Base-by-base conservation (phyloP, 1,140 invertebrate genomes). In the Drosophila subpulchrella region DNA sequence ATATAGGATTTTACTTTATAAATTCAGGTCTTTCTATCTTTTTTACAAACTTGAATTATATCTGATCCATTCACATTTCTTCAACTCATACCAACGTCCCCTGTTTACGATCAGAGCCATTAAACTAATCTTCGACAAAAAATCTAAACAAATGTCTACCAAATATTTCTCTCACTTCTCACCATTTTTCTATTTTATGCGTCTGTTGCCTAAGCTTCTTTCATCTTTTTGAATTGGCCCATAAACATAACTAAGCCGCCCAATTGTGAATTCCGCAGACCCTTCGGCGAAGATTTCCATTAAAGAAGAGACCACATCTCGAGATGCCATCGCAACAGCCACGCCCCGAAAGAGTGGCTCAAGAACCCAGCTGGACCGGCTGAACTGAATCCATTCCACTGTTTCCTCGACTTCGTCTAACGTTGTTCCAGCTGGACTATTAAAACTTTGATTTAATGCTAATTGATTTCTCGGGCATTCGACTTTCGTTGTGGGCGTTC, bases 381-480 rank as follows among this genome's bases (percentile, higher is more conserved):
- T 24, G 27, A 24, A 30, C 38, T 34, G 13, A 10, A 47, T 15
- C 34, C 17, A 41, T 11, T 34, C 15, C 32, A 13, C 20, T 36
- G 15, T 10, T 38, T 20, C 32, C 6, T 36, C 24, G 63, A 48
- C 63, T 24, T 38, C 44, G 13, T 41, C 65, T 60, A 42, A 30
- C 7, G 38, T 8, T 60, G 61, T 60, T 58, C 62, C 47, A 38
- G 58, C n/a, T 34, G 34, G 34, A 62, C 50, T 51, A 72, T 78
- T 79, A 72, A 54, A 81, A 81, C 57, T 76, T 86, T 88, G 83
- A 86, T 86, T 88, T 86, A 88, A 66, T 88, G 83, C 78, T 88
- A 86, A 86, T 86, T 88, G 83, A 86, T 88, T 82, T 75, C 39
- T 48, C 32, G 57, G 73, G n/a, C 59, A 47, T 58, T 54, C 38